phyloP scores from a whole-genome alignment of 2,888 invertebrate genomes.

The Drosophila sordidapex region DNA sequence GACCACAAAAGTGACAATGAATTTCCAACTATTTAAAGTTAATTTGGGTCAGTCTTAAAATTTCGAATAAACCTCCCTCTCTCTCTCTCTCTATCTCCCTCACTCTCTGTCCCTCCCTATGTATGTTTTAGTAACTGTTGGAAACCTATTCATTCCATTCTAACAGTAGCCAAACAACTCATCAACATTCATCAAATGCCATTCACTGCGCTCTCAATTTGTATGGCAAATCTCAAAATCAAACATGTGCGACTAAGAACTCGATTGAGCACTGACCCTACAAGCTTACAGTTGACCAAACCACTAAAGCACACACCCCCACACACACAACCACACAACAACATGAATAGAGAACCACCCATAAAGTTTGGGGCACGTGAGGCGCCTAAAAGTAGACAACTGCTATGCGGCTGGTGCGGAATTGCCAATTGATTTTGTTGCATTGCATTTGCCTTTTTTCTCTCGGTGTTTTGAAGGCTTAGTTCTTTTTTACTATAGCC shows the following conservation, averaged over 20 bases:
- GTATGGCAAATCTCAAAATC: slow-evolving; percentile 54
- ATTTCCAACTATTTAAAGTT: slow-evolving; percentile 46
- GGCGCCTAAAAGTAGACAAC: slow-evolving; percentile 73
- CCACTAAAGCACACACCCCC: slow-evolving; percentile 28
- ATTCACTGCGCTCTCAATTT: slow-evolving; percentile 36
- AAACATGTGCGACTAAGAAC: slow-evolving; percentile 51
- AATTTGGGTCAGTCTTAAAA: background rate
- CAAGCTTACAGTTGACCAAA: slow-evolving; percentile 55
- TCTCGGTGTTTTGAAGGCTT: slow-evolving; percentile 35
- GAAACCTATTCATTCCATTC: slow-evolving; percentile 6
- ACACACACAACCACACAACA: slow-evolving; percentile 3
- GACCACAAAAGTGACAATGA: slow-evolving; percentile 30
- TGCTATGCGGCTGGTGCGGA: slow-evolving; percentile 50
- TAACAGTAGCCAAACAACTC: slow-evolving; percentile 20
- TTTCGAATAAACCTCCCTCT: background rate
- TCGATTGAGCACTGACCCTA: slow-evolving; percentile 57
- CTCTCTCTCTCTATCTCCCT: background rate
- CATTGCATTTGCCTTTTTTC: slow-evolving; percentile 11
- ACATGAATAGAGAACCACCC: slow-evolving; percentile 11
- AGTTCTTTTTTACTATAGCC: slow-evolving; percentile 53
- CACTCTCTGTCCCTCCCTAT: background rate
- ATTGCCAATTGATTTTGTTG: slow-evolving; percentile 75
- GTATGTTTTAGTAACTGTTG: background rate
- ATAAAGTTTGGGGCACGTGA: slow-evolving; percentile 58
- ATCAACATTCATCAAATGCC: slow-evolving; percentile 32